Conservation (phyloP, 2,113 vertebrate genomes). For the Zosterops borbonicus region DNA sequence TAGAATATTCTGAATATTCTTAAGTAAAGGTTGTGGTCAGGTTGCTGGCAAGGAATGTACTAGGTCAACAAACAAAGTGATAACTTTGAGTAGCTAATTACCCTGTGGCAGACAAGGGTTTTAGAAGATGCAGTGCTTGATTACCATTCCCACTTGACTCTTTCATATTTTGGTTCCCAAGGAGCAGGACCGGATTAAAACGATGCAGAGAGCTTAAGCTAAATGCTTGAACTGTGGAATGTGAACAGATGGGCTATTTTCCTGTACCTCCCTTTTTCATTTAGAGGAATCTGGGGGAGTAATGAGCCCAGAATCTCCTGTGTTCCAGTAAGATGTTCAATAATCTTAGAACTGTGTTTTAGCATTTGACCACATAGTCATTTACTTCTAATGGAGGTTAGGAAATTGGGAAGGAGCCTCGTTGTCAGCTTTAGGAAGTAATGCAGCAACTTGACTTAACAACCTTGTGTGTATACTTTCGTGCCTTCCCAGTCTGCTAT, state of each 20-base stretch:
- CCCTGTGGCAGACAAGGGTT: not conserved
- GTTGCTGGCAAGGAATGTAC: not conserved
- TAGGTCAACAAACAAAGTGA: not conserved
- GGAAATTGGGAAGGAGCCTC: not conserved
- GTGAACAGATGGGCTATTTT: not conserved
- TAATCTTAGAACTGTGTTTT: not conserved
- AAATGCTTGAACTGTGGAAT: not conserved
- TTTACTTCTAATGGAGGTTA: not conserved
- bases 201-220: not conserved
- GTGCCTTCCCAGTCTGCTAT: not conserved
- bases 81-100: not conserved
- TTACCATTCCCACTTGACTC: not conserved
- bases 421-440: not conserved
- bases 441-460: not conserved
- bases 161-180: not conserved
- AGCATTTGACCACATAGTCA: not conserved
- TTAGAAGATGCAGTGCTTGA: not conserved
- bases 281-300: not conserved
- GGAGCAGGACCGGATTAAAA: not conserved
- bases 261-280: not conserved
- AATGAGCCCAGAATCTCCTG: not conserved
- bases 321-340: not conserved
- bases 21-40: not conserved
- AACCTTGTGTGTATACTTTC: not conserved
- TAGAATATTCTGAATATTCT: not conserved